Percentiles rank a stretch among this genome's conserved stretches.
phyloP scores from a whole-genome alignment of 2,797 vertebrate species.

The Mormyrus proboscirostris region DNA sequence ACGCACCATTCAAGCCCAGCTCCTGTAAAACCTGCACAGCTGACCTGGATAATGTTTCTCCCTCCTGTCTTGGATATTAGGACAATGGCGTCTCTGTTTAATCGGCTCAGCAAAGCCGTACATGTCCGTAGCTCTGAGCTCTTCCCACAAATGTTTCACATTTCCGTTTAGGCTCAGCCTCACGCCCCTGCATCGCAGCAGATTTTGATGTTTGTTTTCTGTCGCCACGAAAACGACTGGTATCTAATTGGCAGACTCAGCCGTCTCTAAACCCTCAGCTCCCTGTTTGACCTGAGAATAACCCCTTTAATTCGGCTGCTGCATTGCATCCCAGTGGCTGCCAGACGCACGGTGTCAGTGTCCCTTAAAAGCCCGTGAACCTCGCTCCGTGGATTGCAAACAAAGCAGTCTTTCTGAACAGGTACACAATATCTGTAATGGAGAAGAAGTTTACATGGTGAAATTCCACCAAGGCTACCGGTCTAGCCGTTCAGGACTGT shows the following conservation, averaged over 20 bases:
- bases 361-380: background rate
- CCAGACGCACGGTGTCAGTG: background rate
- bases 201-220: background rate
- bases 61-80: background rate
- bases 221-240: background rate
- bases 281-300: background rate
- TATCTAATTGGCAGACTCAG: background rate
- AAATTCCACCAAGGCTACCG: background rate
- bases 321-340: background rate
- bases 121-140: background rate
- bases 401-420: background rate
- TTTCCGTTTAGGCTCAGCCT: background rate
- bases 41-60: slow-evolving; percentile 7
- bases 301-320: background rate
- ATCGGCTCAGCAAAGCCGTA: background rate
- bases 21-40: background rate
- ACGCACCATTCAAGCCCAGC: background rate
- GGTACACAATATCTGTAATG: background rate
- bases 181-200: background rate
- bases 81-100: background rate
- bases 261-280: background rate
- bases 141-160: background rate
- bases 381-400: background rate
- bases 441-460: background rate
- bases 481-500: background rate